Evolutionary conservation across 92 coral and sea anemone genomes (phyloP), one percentile per base, ranked within the genome.

Genomic region (Desmophyllum pertusum): DNA sequence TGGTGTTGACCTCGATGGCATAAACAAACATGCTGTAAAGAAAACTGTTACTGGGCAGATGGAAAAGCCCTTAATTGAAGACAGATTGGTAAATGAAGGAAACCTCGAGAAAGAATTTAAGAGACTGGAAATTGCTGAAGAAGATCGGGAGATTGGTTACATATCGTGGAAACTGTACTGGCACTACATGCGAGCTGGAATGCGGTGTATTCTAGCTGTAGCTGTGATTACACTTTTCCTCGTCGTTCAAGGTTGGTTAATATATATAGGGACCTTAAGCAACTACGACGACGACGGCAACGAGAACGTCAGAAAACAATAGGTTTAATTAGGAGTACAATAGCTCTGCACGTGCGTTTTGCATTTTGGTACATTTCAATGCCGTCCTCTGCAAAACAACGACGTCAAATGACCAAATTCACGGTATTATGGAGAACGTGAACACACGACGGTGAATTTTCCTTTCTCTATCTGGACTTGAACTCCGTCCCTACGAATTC

Each of bases 151-250:
- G 62, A 41, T 81, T 68, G 92, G 84, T 21, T 55, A 70, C 18
- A 62, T 81, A 39, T 57, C 81, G 5, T 89, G 92, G 86, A 61
- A 37, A 42, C 9, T 84, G 10, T 89, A 75, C 69, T 81, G 85
- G 87, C 57, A 30, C 18, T 86, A 86, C 75, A 46, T 90, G 17
- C 73, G 65, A 48, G 76, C 74, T 33, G 85, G 90, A 33, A 79
- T 45, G 43, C 33, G 23, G 23, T 2, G 69, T 13, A 21, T 53
- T 38, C 29, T 55, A 21, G 81, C 81, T 11, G 69, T 8, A 39
- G 50, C 27, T 36, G 6, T 57, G 66, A 0, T 40, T 15, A 38
- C 2, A 1, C 36, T 38, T 37, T 19, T 55, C 31, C n/a, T 55
- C 5, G 3, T 74, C 25, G 79, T 74, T 19, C 79, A 74, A 74